A percentile compares a stretch with the other conserved stretches of the same genome.
phyloP scores from a whole-genome alignment of 2,113 vertebrate species.

The Malurus melanocephalus region DNA sequence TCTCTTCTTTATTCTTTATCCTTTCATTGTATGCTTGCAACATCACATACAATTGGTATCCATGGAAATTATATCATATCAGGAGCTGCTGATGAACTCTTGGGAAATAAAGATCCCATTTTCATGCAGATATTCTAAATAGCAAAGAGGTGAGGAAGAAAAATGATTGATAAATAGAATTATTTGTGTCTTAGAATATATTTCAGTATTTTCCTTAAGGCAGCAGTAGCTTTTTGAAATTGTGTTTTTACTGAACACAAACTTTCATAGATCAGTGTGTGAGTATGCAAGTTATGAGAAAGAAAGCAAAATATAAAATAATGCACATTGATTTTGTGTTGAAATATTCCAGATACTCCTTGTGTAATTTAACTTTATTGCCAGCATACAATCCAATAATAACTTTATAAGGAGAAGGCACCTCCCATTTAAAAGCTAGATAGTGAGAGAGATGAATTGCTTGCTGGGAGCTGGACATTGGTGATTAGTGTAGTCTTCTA shows the following conservation, averaged over 20 bases:
- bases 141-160: conserved; percentile 38
- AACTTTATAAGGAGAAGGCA: not conserved
- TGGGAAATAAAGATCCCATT: conserved; percentile 59
- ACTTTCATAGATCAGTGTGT: not conserved
- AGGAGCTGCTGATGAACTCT: conserved; percentile 44
- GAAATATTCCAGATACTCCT: not conserved
- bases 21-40: not conserved
- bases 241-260: not conserved
- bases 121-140: conserved; percentile 61
- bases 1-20: not conserved
- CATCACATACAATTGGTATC: conserved; percentile 30
- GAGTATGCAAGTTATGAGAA: not conserved
- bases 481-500: not conserved
- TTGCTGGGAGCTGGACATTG: not conserved
- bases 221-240: conserved; percentile 22
- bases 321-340: conserved; percentile 39
- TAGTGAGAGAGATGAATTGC: not conserved
- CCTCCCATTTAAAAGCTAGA: conserved; percentile 1
- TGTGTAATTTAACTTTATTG: conserved; percentile 39
- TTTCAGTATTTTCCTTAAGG: conserved; percentile 35
- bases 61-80: conserved; percentile 54
- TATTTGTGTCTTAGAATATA: conserved; percentile 27
- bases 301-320: conserved; percentile 26
- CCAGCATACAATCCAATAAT: conserved; percentile 13
- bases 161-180: conserved; percentile 52